phyloP scores from a whole-genome alignment of 2,797 vertebrate species.

The Thamnophis elegans region DNA sequence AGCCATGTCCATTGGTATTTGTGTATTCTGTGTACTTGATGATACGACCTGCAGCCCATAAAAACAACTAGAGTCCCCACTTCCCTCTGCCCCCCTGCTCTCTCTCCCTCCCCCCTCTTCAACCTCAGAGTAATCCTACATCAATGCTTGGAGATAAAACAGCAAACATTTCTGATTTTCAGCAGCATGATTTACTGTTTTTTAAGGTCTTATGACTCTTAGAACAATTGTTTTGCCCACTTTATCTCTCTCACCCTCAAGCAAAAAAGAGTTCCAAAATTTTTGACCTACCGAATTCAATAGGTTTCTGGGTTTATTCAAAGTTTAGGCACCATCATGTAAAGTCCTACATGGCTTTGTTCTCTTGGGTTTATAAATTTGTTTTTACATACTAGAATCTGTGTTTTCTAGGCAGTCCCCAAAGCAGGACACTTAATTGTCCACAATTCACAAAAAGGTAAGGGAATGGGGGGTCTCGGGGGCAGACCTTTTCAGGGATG shows the following conservation, averaged over 20 bases:
- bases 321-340: not conserved
- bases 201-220: not conserved
- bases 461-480: not conserved
- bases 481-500: not conserved
- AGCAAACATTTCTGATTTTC: not conserved
- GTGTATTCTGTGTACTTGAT: not conserved
- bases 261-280: not conserved
- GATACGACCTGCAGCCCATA: not conserved
- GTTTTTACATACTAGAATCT: not conserved
- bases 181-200: not conserved
- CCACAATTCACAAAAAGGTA: not conserved
- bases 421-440: not conserved
- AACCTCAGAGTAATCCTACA: not conserved
- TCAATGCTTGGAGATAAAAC: not conserved
- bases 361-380: not conserved
- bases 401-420: not conserved
- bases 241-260: not conserved
- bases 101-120: too few relatives aligned
- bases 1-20: not conserved
- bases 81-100: too few relatives aligned
- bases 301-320: not conserved
- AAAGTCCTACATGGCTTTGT: not conserved
- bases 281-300: not conserved
- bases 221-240: not conserved
- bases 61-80: not conserved